Conservation (phyloP, 2,113 vertebrate species). For the Spheniscus mendiculus region DNA sequence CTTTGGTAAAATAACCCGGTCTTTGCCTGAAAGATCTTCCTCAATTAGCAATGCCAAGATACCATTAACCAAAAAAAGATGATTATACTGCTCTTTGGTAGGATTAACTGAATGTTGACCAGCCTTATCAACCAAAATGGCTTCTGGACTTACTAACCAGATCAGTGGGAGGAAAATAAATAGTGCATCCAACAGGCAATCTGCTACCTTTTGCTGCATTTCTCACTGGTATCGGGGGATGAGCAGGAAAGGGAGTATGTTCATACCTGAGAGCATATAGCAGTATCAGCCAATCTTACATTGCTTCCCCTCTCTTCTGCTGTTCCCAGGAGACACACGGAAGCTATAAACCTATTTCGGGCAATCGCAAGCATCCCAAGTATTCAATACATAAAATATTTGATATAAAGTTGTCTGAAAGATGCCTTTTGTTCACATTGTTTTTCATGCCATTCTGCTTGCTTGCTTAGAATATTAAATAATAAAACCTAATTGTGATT, state of each 20-base stretch:
- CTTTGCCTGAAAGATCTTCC: background rate
- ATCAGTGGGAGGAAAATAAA: background rate
- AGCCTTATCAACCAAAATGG: background rate
- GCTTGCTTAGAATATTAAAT: background rate
- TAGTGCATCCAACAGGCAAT: background rate
- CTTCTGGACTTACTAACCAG: background rate
- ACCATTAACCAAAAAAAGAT: background rate
- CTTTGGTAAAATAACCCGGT: background rate
- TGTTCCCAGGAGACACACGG: background rate
- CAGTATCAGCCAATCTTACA: background rate
- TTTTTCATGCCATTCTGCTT: background rate
- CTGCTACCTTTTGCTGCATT: background rate
- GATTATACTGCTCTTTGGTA: background rate
- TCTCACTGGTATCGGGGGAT: rapidly evolving
- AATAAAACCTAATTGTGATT: background rate
- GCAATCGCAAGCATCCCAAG: background rate
- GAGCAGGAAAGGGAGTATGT: background rate
- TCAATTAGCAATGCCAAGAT: background rate
- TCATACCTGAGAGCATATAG: background rate
- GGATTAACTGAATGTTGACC: background rate
- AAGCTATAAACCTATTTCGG: background rate
- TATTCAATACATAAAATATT: background rate
- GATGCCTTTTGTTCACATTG: background rate
- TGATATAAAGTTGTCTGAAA: background rate
- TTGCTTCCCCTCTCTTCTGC: background rate